Conservation (phyloP, 2,113 vertebrate genomes). For the Climacteris rufus region DNA sequence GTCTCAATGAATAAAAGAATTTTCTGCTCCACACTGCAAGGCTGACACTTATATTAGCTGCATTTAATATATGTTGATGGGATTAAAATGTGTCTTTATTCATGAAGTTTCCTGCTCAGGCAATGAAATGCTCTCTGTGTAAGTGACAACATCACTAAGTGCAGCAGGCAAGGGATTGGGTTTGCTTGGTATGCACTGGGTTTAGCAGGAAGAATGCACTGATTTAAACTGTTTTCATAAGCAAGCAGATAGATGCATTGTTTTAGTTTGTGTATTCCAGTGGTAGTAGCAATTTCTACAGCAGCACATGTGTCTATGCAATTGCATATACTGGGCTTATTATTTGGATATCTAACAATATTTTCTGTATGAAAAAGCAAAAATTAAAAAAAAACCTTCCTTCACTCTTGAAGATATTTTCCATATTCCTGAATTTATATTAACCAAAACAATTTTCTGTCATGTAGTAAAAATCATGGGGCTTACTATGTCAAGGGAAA, state of each 20-base stretch:
- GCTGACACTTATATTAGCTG: slow-evolving; percentile 60
- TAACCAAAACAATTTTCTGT: background rate
- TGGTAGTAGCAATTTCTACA: background rate
- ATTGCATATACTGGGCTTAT: background rate
- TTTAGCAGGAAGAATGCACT: slow-evolving; percentile 12
- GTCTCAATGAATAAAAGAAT: slow-evolving; percentile 35
- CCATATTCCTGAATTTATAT: background rate
- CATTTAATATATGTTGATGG: slow-evolving; percentile 63
- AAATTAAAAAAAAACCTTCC: background rate
- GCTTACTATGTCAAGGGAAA: background rate
- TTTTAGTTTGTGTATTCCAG: background rate
- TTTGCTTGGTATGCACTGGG: background rate
- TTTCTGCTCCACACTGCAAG: slow-evolving; percentile 27
- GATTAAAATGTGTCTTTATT: slow-evolving; percentile 63
- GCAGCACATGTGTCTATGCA: background rate
- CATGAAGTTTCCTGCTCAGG: slow-evolving; percentile 11
- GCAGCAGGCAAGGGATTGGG: background rate
- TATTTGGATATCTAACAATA: background rate
- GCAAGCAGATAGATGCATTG: slow-evolving; percentile 48
- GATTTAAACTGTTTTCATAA: slow-evolving; percentile 18
- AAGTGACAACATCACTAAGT: background rate
- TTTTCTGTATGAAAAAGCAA: background rate
- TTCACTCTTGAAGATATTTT: background rate
- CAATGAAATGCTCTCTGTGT: slow-evolving; percentile 40
- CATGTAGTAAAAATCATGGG: background rate